Evolutionary conservation across 2,888 invertebrate genomes (phyloP).

Genomic region (Idaea straminata): DNA sequence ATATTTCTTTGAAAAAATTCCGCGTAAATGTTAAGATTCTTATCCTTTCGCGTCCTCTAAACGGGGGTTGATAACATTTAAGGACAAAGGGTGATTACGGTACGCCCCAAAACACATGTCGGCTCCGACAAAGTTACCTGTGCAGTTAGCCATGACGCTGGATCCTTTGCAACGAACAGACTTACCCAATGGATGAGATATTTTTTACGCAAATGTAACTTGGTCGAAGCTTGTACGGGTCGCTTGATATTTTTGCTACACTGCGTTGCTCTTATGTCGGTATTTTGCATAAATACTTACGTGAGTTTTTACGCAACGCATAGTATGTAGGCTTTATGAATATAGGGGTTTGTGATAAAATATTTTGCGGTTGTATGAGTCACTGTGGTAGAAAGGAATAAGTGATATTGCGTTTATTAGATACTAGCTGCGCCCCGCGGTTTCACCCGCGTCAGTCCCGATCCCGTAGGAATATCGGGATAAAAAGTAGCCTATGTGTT

Average conservation of each 20-base stretch:
- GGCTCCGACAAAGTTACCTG: neutral
- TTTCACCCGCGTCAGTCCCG: too few relatives aligned
- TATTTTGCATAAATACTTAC: neutral
- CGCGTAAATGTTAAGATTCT: neutral
- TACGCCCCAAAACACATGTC: neutral
- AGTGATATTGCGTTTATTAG: too few relatives aligned
- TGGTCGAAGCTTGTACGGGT: neutral
- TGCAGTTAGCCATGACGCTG: neutral
- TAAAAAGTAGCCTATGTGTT: too few relatives aligned
- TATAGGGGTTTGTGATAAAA: too few relatives aligned
- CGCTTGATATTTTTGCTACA: neutral
- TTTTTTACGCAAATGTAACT: neutral
- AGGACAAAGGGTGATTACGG: neutral
- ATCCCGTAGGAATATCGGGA: too few relatives aligned
- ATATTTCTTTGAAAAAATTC: too few relatives aligned
- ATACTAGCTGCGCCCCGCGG: too few relatives aligned
- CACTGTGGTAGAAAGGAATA: too few relatives aligned
- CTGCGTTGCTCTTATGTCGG: neutral
- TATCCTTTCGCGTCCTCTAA: neutral
- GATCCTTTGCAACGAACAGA: neutral
- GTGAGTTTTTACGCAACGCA: neutral
- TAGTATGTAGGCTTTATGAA: neutral
- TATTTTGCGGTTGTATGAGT: too few relatives aligned
- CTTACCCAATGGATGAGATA: neutral
- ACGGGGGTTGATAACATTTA: conserved; percentile 1